phyloP scores from a whole-genome alignment of 2,113 vertebrate species.

The Thoracochromis brauschi region DNA sequence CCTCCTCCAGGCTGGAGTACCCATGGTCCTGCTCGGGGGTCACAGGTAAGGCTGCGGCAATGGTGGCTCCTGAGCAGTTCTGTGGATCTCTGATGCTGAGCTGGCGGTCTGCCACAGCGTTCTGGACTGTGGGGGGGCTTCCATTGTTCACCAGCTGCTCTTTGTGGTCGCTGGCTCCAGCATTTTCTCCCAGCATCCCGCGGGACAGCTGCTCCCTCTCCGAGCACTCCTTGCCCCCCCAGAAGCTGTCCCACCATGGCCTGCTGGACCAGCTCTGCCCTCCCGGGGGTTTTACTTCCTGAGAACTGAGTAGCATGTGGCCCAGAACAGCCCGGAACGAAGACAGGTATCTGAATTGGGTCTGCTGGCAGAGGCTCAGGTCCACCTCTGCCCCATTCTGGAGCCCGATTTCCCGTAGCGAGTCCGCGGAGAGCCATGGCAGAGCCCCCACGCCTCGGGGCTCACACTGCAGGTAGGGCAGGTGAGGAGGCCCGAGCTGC shows the following conservation, averaged over 20 bases:
- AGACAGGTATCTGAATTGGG: background rate
- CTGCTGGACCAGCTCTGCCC: background rate
- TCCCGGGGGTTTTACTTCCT: background rate
- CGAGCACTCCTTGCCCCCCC: constrained; percentile 2
- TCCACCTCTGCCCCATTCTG: background rate
- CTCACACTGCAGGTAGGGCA: constrained; percentile 30
- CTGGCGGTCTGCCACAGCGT: background rate
- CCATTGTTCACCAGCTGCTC: constrained; percentile 24
- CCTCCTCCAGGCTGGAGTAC: constrained; percentile 89
- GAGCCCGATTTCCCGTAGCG: constrained; percentile 48
- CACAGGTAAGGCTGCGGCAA: constrained; percentile 45
- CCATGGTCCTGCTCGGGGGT: constrained; percentile 81
- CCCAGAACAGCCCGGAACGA: constrained; percentile 25
- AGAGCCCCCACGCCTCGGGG: background rate
- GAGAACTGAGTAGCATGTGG: constrained; percentile 29
- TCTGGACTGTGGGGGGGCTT: constrained; percentile 15
- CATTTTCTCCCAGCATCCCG: constrained; percentile 42
- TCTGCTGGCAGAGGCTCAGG: background rate
- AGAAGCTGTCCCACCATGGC: constrained; percentile 49
- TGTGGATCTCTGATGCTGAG: background rate
- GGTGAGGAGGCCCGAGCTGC: background rate
- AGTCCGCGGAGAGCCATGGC: constrained; percentile 37
- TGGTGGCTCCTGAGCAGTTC: background rate
- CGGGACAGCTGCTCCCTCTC: background rate
- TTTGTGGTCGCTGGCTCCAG: constrained; percentile 54